A percentile compares a stretch with the other conserved stretches of the same genome.
phyloP scores from a whole-genome alignment of 2,113 vertebrate species.

The Sminthopsis crassicaudata region DNA sequence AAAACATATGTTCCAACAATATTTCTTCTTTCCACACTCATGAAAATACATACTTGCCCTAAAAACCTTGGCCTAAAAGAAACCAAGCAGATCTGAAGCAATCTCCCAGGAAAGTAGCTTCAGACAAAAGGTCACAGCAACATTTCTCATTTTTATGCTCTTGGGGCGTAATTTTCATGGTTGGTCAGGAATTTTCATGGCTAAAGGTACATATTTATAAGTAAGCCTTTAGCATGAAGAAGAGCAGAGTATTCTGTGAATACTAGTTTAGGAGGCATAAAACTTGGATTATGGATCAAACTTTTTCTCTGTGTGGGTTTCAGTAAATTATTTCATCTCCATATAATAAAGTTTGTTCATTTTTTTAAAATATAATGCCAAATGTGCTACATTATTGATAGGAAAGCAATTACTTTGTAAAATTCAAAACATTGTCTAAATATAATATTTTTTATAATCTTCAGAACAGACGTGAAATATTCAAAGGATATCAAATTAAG shows the following conservation, averaged over 20 bases:
- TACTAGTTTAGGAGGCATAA: neutral
- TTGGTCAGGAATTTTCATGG: too few relatives aligned
- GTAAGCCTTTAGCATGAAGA: neutral
- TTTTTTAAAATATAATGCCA: neutral
- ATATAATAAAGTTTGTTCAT: neutral
- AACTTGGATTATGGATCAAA: neutral
- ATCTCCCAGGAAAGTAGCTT: neutral
- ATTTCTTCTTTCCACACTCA: neutral
- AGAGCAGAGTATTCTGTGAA: neutral
- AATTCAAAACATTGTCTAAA: neutral
- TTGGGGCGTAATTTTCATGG: neutral
- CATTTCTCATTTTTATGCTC: neutral
- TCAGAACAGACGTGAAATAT: too few relatives aligned
- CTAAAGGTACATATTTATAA: neutral
- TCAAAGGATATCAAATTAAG: too few relatives aligned
- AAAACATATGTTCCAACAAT: neutral
- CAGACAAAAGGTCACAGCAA: neutral
- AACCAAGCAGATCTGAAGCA: neutral
- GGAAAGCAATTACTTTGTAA: neutral
- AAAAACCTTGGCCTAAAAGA: neutral
- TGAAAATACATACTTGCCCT: neutral
- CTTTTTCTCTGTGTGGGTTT: neutral
- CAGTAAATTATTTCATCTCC: neutral
- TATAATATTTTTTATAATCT: neutral
- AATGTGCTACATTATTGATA: neutral